Percentiles rank a stretch among this genome's conserved stretches.
These are phyloP conservation scores for Tenodera sinensis DNA, from an alignment of 2,888 invertebrate genomes.

Conservation along the genomic window DNA sequence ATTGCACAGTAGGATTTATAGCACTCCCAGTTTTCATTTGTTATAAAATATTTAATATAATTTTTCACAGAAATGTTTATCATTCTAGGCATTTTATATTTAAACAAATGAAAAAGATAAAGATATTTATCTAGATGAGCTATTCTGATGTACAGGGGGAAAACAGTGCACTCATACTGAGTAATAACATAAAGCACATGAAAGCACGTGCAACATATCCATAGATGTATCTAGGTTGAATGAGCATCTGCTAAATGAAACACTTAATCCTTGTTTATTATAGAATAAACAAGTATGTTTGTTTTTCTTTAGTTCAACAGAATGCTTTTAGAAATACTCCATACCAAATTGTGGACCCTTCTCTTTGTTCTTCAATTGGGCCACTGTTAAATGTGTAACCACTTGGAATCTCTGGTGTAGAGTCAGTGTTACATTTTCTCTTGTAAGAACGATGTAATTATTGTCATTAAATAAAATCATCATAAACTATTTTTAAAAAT, in stretches of 20 bases:
- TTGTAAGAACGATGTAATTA: not conserved
- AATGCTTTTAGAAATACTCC: not conserved
- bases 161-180: not conserved
- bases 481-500: not conserved
- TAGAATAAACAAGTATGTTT: not conserved
- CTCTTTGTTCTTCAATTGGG: not conserved
- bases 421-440: not conserved
- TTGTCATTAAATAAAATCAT: not conserved
- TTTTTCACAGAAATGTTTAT: no score
- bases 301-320: not conserved
- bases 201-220: not conserved
- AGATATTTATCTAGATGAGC: no score
- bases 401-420: not conserved
- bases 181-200: not conserved
- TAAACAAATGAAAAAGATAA: no score
- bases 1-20: not conserved
- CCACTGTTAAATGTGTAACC: not conserved
- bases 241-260: not conserved
- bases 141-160: no score
- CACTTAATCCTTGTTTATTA: not conserved
- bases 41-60: no score
- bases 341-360: not conserved
- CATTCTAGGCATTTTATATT: no score
- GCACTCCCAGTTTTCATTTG: no score
- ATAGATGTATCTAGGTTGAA: not conserved